Evolutionary conservation across 1,140 invertebrate species (phyloP), one percentile per base, ranked within the genome.

Genomic region (Bombus affinis): DNA sequence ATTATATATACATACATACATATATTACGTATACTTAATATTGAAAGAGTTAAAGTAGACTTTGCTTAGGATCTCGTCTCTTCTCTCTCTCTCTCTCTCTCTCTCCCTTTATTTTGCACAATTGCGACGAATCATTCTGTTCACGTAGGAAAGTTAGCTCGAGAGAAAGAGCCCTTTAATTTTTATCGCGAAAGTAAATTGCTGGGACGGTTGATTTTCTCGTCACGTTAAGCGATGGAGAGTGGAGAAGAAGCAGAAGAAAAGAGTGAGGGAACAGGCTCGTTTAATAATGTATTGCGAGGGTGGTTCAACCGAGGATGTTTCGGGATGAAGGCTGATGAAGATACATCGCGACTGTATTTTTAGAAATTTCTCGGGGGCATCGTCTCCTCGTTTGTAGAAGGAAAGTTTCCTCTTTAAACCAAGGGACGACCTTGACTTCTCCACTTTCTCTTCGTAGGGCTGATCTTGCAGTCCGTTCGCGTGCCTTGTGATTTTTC

Each of bases 351-450:
- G 47, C 37, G 37, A n/a, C 47, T 62, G 70, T 71, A 75, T 82
- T 71, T 79, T 83, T 83, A 68, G 65, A 70, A 42, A n/a, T 53
- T 35, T 53, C 73, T 68, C 35, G 42, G 44, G 22, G 39, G 47
- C 75, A 71, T 71, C 82, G 39, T 42, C 47, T 42, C 62, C 81
- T 70, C 44, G 15, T 39, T 59, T 42, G 76, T 37, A 59, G 39
- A 76, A 39, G 22, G 65, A 15, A 59, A 79, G 39, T 66, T 47
- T 32, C 35, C 25, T 59, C 75, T 70, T 83, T 35, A 47, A 68
- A 37, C 81, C 28, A 37, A 81, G 86, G 81, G 88, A 25, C 77
- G 53, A 57, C 72, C 39, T 80, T 66, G 62, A 59, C 78, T 80
- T 22, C 32, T 53, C 1, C 57, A 15, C 32, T 85, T 44, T 39